phyloP scores from a whole-genome alignment of 2,797 vertebrate species.

The Myotis pilosus region DNA sequence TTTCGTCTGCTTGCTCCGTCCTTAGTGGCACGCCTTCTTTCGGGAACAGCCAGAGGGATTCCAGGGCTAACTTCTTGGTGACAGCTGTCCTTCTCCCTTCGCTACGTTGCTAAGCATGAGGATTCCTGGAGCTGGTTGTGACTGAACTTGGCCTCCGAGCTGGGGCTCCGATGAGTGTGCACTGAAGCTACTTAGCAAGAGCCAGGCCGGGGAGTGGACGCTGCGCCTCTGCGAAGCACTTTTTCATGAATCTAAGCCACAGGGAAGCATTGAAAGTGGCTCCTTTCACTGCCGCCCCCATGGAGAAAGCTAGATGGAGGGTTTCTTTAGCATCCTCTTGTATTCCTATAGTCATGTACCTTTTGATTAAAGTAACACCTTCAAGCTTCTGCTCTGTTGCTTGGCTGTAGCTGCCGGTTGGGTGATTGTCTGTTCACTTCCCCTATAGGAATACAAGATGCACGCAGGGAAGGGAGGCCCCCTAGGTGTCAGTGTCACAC shows the following conservation, averaged over 20 bases:
- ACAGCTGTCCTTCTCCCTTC: slow-evolving; percentile 59
- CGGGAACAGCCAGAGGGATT: slow-evolving; percentile 72
- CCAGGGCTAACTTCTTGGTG: slow-evolving; percentile 55
- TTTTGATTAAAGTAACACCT: slow-evolving; percentile 2
- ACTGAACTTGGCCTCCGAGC: slow-evolving; percentile 49
- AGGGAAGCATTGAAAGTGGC: background rate
- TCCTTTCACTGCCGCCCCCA: slow-evolving; percentile 48
- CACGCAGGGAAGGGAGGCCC: slow-evolving; percentile 18
- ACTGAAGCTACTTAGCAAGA: slow-evolving; percentile 58
- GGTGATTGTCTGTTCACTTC: background rate
- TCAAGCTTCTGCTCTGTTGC: background rate
- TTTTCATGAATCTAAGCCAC: slow-evolving; percentile 56
- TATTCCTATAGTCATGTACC: slow-evolving; percentile 37
- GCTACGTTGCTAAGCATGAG: slow-evolving; percentile 35
- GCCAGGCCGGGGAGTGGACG: slow-evolving; percentile 9
- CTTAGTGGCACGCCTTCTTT: slow-evolving; percentile 70
- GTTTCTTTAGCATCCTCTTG: slow-evolving; percentile 12
- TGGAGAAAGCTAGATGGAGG: slow-evolving; percentile 27
- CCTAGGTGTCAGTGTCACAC: background rate
- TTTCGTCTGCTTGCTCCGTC: slow-evolving; percentile 71
- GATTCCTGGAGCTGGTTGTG: slow-evolving; percentile 55
- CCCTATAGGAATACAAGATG: slow-evolving; percentile 54
- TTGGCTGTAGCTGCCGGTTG: background rate
- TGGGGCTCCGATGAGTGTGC: slow-evolving; percentile 50
- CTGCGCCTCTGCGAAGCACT: slow-evolving; percentile 51